Base-by-base conservation (phyloP, 2,113 vertebrate species). In the Actinemys pallida region DNA sequence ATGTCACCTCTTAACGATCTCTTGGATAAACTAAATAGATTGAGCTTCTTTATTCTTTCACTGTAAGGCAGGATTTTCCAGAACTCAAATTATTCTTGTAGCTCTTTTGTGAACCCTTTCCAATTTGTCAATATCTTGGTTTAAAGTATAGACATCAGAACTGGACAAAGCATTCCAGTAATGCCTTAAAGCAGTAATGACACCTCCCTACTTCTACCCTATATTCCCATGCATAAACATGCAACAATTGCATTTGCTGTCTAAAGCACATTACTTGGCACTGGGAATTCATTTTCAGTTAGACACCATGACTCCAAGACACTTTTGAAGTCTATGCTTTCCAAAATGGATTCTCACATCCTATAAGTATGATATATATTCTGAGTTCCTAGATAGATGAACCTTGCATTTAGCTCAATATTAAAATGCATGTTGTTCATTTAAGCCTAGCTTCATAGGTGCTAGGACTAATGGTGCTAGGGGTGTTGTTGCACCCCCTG, bases 151-250 rank as follows among this genome's bases (percentile, higher is more conserved):
- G 39, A 72, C 35, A 87, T 54, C 39, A 65, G 4, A 76, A 62
- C 1, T 49, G 11, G 79, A 52, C 16, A 6, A 62, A 62, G 20
- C 35, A 86, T 84, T 31, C 78, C 39, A 82, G 85, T 86, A 94
- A 95, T 93, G 14, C 90, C 93, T 88, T 62, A 88, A 84, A 53
- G 81, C 24, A 87, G 87, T 86, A 89, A 83, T 95, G 96, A 84
- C 1, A 42, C 20, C 39, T 42, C 72, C 39, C 72, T 75, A 24
- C 39, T 76, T 12, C 65, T 72, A 20, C 9, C 19, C 65, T n/a
- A 72, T 72, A 72, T n/a, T 72, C 20, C 65, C 8, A n/a, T 20
- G 65, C 17, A n/a, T 72, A 39, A 72, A 72, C 39, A 45, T 25
- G 22, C n/a, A 45, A 25, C 10, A 24, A 45, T 76, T 76, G 31